Evolutionary conservation across 2,113 vertebrate genomes (phyloP).

Genomic region (Nesogale talazaci): DNA sequence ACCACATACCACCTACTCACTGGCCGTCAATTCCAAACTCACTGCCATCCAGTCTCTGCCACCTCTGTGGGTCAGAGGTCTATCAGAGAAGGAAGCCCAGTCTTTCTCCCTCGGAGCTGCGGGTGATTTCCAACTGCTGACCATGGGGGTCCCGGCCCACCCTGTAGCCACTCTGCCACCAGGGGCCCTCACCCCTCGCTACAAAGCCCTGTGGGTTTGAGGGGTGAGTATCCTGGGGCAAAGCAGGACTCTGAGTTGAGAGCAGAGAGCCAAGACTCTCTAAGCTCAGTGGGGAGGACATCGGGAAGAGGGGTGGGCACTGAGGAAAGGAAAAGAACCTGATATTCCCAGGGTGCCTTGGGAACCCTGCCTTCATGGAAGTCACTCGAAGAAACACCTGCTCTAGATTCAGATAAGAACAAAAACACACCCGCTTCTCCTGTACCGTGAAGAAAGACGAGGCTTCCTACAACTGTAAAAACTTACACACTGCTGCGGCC

Average conservation of each 20-base stretch:
- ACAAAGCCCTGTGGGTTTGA: not conserved
- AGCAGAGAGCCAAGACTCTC: not conserved
- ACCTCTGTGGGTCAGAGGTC: no score
- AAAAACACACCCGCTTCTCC: not conserved
- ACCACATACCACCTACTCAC: not conserved
- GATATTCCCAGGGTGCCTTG: not conserved
- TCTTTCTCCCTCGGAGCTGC: no score
- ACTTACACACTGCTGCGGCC: no score
- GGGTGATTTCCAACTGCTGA: no score
- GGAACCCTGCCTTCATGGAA: not conserved
- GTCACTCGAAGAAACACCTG: not conserved
- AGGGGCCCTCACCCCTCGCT: not conserved
- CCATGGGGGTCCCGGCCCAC: no score
- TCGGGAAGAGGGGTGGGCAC: not conserved
- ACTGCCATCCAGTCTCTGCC: no score
- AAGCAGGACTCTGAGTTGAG: not conserved
- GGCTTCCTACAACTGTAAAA: no score
- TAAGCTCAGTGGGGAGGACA: not conserved
- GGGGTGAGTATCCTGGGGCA: not conserved
- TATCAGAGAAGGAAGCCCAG: no score
- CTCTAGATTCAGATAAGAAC: conserved; percentile 7
- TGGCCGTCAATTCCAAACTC: not conserved
- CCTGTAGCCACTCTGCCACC: no score
- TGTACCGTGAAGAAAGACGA: not conserved
- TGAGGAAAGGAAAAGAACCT: not conserved